Evolutionary conservation across 2,113 vertebrate genomes (phyloP).

Genomic region (Nyctibius bracteatus): DNA sequence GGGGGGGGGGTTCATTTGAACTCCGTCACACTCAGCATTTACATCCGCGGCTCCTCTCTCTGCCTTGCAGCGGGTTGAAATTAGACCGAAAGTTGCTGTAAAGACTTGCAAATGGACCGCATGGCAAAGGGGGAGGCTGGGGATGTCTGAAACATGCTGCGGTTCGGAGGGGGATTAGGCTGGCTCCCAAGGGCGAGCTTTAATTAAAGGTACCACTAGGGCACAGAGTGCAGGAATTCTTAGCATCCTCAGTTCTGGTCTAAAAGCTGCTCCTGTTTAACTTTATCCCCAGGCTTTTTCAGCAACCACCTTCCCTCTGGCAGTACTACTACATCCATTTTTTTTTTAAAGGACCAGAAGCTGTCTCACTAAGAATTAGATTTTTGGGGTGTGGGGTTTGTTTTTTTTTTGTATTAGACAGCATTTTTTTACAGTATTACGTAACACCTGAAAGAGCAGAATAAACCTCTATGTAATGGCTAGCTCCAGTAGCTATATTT

Average conservation of each 20-base stretch:
- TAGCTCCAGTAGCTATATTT: background rate
- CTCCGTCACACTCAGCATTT: background rate
- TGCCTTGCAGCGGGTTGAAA: slow-evolving; percentile 11
- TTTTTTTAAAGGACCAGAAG: slow-evolving; percentile 53
- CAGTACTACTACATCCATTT: background rate
- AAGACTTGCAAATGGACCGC: slow-evolving; percentile 29
- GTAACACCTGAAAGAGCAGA: slow-evolving; percentile 39
- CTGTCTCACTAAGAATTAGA: slow-evolving; percentile 60
- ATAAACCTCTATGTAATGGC: background rate
- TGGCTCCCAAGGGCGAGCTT: slow-evolving; percentile 58
- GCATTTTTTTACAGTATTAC: slow-evolving; percentile 15
- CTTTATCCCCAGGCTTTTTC: slow-evolving; percentile 31
- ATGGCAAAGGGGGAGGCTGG: slow-evolving; percentile 25
- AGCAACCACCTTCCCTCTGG: slow-evolving; percentile 28
- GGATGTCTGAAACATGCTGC: slow-evolving; percentile 28
- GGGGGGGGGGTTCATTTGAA: background rate
- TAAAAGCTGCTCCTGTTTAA: slow-evolving; percentile 47
- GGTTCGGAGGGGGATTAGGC: slow-evolving; percentile 51
- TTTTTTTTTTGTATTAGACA: slow-evolving; percentile 54
- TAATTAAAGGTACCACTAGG: slow-evolving; percentile 59
- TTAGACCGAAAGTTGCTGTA: slow-evolving; percentile 6
- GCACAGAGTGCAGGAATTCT: slow-evolving; percentile 25
- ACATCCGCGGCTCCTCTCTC: background rate
- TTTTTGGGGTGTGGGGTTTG: slow-evolving; percentile 40
- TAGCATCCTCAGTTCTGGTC: slow-evolving; percentile 37